A percentile compares a stretch with the other conserved stretches of the same genome.
These are phyloP conservation scores for Poecilus cupreus DNA, from an alignment of 2,888 invertebrate species.

Conservation along the genomic window DNA sequence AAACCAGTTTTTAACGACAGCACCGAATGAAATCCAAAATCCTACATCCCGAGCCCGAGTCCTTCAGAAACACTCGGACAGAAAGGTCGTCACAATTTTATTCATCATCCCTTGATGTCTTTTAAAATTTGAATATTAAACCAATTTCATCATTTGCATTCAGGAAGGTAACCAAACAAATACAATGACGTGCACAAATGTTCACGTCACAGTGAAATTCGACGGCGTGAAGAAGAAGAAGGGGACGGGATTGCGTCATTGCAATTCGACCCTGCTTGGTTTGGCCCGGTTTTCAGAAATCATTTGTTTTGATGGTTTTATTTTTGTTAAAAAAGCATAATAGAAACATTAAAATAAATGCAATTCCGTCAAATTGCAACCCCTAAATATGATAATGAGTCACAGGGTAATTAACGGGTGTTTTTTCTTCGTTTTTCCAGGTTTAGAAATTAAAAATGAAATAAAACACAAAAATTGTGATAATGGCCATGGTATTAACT, in stretches of 20 bases:
- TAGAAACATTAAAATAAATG: no score
- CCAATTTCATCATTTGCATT: slow-evolving; percentile 26
- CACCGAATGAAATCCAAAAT: background rate
- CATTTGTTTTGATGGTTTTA: no score
- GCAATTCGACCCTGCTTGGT: slow-evolving; percentile 14
- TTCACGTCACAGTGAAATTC: slow-evolving; percentile 11
- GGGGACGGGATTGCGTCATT: slow-evolving; percentile 1
- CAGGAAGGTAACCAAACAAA: slow-evolving; percentile 32
- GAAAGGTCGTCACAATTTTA: slow-evolving; percentile 24
- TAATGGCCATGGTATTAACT: no score
- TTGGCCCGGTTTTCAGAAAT: no score
- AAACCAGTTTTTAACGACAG: slow-evolving; percentile 37
- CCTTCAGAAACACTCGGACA: slow-evolving; percentile 16
- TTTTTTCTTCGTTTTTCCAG: no score
- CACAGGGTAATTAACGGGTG: no score
- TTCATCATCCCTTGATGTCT: slow-evolving; percentile 30
- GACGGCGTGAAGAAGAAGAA: background rate
- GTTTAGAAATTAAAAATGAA: no score
- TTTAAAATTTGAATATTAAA: slow-evolving; percentile 37
- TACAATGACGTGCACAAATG: slow-evolving; percentile 26
- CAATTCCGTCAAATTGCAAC: no score
- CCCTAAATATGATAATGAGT: no score
- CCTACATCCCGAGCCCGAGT: no score
- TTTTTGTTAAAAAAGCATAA: no score
- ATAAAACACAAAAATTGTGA: no score